Evolutionary conservation across 2,113 vertebrate species (phyloP).

Genomic region (Boleophthalmus pectinirostris): DNA sequence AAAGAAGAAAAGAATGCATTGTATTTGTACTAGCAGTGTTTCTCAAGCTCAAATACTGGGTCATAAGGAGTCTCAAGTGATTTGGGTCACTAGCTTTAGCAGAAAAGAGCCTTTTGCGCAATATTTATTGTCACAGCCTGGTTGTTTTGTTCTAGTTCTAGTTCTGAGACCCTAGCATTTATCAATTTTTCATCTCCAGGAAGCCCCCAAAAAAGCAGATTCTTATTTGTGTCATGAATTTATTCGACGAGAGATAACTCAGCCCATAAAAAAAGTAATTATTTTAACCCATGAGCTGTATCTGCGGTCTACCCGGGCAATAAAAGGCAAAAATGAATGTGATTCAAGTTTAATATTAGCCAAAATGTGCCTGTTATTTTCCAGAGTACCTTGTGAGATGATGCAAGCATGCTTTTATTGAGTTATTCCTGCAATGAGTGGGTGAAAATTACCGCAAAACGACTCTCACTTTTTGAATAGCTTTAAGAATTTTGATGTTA

Average conservation of each 20-base stretch:
- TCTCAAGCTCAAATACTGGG: background rate
- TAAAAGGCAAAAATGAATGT: background rate
- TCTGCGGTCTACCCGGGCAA: background rate
- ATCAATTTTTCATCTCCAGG: background rate
- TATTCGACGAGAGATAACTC: background rate
- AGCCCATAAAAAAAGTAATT: background rate
- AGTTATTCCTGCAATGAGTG: background rate
- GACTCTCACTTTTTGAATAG: background rate
- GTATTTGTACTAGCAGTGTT: background rate
- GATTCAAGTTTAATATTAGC: conserved; percentile 4
- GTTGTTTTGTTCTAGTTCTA: conserved; percentile 1
- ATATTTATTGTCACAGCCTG: background rate
- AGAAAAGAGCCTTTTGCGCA: background rate
- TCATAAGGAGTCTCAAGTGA: background rate
- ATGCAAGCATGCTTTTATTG: conserved; percentile 4
- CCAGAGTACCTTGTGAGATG: background rate
- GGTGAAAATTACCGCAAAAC: background rate
- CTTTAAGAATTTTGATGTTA: background rate
- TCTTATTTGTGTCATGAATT: background rate
- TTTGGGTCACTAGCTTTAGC: background rate
- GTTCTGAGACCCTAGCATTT: background rate
- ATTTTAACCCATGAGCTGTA: background rate
- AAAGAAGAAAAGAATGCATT: background rate
- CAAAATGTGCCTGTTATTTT: conserved; percentile 1
- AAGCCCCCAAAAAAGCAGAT: background rate